A percentile compares a stretch with the other conserved stretches of the same genome.
These are phyloP conservation scores for Acomys russatus DNA, from an alignment of 2,797 vertebrate genomes.

Conservation along the genomic window DNA sequence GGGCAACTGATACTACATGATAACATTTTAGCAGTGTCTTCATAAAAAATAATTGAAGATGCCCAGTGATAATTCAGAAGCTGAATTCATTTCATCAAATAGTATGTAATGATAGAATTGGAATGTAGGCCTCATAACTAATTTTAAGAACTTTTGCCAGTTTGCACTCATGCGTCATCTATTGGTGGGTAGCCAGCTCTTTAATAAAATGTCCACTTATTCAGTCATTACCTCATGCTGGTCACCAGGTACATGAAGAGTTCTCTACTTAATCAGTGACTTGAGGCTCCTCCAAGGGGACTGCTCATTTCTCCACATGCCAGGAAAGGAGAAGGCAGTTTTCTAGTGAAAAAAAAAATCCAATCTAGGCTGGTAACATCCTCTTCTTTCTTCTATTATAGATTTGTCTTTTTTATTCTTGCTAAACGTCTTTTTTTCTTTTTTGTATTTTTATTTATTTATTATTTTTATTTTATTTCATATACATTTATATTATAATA, in stretches of 20 bases:
- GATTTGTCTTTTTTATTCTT: not conserved
- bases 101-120: not conserved
- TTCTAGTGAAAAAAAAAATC: not conserved
- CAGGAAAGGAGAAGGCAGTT: not conserved
- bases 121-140: not conserved
- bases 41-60: not conserved
- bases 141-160: not conserved
- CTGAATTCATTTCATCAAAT: not conserved
- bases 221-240: not conserved
- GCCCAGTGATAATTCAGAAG: not conserved
- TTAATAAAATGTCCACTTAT: not conserved
- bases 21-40: not conserved
- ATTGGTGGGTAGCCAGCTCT: not conserved
- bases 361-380: not conserved
- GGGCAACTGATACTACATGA: not conserved
- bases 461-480: too few species aligned
- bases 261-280: not conserved
- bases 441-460: too few species aligned
- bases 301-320: not conserved
- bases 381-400: not conserved
- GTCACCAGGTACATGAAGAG: not conserved
- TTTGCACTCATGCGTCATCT: not conserved
- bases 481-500: too few species aligned
- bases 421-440: too few species aligned
- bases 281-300: not conserved